A percentile compares a stretch with the other conserved stretches of the same genome.
Evolutionary conservation across 2,888 invertebrate species (phyloP).

Genomic region (Scaptomyza polygonia): DNA sequence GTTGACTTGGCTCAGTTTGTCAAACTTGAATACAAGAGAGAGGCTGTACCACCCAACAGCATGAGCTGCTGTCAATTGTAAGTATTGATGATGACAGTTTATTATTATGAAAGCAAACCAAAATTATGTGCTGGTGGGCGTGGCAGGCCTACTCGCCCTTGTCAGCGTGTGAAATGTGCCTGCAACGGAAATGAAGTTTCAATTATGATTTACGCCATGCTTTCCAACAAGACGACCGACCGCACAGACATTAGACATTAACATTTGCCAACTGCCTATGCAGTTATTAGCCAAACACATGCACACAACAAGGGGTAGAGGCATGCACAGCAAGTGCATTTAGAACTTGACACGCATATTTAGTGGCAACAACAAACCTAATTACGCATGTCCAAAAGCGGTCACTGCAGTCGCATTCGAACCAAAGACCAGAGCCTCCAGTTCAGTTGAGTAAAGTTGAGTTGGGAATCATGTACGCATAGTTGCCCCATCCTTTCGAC

Average conservation of each 20-base stretch:
- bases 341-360: slow-evolving; percentile 77
- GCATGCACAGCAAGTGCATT: slow-evolving; percentile 26
- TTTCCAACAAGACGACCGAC: slow-evolving; percentile 29
- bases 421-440: slow-evolving; percentile 2
- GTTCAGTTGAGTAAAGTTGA: slow-evolving; percentile 21
- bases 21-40: slow-evolving; percentile 6
- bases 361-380: slow-evolving; percentile 77
- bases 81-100: slow-evolving; percentile 68
- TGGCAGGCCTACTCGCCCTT: slow-evolving; percentile 6
- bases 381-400: slow-evolving; percentile 73
- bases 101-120: slow-evolving; percentile 75
- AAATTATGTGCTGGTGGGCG: slow-evolving; percentile 40
- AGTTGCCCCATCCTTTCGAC: slow-evolving; percentile 4
- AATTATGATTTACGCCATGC: slow-evolving; percentile 71
- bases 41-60: neutral
- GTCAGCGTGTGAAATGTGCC: slow-evolving; percentile 63
- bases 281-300: slow-evolving; percentile 47
- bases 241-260: slow-evolving; percentile 51
- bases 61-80: slow-evolving; percentile 35
- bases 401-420: slow-evolving; percentile 38
- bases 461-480: slow-evolving; percentile 16
- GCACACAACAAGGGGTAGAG: neutral
- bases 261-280: slow-evolving; percentile 48
- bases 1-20: slow-evolving; percentile 19
- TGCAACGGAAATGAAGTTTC: slow-evolving; percentile 79